Evolutionary conservation across 2,888 invertebrate genomes (phyloP), one percentile per base, ranked within the genome.

Genomic region (Brassicogethes aeneus): DNA sequence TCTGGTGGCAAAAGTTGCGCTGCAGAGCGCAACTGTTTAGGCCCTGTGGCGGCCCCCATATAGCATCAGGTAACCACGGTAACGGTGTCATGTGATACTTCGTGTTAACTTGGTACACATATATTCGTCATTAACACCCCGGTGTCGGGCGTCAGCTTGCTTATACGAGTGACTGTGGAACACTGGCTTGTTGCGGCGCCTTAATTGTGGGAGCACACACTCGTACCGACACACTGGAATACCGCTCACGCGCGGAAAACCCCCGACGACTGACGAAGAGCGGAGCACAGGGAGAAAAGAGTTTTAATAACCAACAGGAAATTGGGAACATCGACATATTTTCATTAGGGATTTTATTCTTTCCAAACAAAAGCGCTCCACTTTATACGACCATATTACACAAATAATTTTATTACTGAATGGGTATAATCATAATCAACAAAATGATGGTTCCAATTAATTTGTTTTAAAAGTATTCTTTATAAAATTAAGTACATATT

Each of bases 61-160:
- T 23, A 23, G 23, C 23, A 45, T 45, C 45, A 44, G 45, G 51
- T 53, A 47, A 48, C 53, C 48, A 53, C 47, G 53, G 51, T 47
- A 51, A 50, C 14, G 10, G 44, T 46, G 40, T 45, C 46, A 44
- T 38, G 42, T 42, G 46, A 44, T 44, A 46, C 44, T 36, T 45
- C 43, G 42, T 23, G 23, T 23, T 10, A 10, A 23, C 23, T 23
- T 23, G 23, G 23, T 23, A 7, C 23, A 23, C 10, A 10, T 23
- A 32, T 12, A 32, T 32, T 12, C 14, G 32, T 32, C 32, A 32
- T 32, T 32, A 32, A 32, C 32, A 32, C 14, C 12, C 32, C 32
- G 14, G 14, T 12, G 13, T 32, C 14, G 32, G 32, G 32, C 32
- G 32, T 13, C 32, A 12, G 32, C 14, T 39, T 39, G 33, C 39